Conservation (phyloP, 2,888 invertebrate species). For the Cataglyphis cursor region DNA sequence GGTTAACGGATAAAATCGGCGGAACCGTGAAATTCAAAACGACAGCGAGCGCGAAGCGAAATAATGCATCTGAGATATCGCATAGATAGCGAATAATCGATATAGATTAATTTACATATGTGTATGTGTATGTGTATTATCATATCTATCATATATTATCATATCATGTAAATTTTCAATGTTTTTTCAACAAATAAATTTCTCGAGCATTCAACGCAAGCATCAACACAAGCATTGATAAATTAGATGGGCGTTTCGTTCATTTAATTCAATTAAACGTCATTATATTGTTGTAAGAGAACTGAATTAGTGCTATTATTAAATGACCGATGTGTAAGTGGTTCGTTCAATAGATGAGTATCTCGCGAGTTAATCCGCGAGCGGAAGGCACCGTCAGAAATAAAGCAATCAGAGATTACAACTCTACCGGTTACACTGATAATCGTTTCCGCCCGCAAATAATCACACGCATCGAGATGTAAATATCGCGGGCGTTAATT, state of each 20-base stretch:
- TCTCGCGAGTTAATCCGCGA: slow-evolving; percentile 20
- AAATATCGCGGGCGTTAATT: slow-evolving; percentile 28
- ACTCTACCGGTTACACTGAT: slow-evolving; percentile 1
- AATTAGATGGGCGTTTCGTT: background rate
- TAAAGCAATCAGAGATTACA: slow-evolving; percentile 13
- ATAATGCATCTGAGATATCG: slow-evolving; percentile 16
- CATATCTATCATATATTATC: too few relatives aligned
- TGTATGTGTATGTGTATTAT: background rate
- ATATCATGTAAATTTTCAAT: slow-evolving; percentile 2
- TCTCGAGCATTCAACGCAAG: background rate
- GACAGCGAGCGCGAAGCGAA: slow-evolving; percentile 35
- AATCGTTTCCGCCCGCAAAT: background rate
- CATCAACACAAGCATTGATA: background rate
- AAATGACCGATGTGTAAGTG: background rate
- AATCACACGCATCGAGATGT: slow-evolving; percentile 28
- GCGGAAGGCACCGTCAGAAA: slow-evolving; percentile 16
- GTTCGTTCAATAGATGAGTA: background rate
- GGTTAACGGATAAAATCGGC: slow-evolving; percentile 23
- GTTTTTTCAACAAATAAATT: background rate
- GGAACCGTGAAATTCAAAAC: slow-evolving; percentile 57
- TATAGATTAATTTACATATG: background rate
- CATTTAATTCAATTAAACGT: slow-evolving; percentile 19
- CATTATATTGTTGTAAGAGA: background rate
- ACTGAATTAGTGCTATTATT: background rate
- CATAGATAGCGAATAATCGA: background rate